Conservation (phyloP, 2,797 vertebrate genomes). For the Anguilla anguilla region DNA sequence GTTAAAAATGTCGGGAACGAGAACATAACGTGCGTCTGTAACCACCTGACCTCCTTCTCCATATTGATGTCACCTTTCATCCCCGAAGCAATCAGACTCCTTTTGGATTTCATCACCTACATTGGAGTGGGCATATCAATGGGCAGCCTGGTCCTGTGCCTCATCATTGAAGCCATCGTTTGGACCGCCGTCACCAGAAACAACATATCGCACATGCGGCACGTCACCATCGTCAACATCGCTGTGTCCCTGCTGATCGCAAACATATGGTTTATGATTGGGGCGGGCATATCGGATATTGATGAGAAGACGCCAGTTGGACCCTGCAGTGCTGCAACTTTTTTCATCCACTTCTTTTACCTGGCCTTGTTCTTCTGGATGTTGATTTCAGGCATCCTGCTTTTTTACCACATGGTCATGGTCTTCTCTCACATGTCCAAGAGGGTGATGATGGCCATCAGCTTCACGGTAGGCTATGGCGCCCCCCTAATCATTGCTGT, state of each 20-base stretch:
- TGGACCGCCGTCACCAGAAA: conserved; percentile 86
- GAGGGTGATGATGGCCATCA: conserved; percentile 75
- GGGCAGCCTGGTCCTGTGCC: conserved; percentile 75
- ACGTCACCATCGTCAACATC: conserved; percentile 86
- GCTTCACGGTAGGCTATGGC: conserved; percentile 81
- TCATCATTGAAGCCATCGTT: conserved; percentile 81
- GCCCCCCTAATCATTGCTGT: conserved; percentile 82
- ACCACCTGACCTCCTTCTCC: conserved; percentile 88
- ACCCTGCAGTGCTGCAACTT: conserved; percentile 76
- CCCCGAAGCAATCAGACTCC: background rate
- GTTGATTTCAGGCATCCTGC: conserved; percentile 84
- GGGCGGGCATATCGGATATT: conserved; percentile 55
- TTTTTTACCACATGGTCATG: conserved; percentile 85
- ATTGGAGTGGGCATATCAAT: conserved; percentile 83
- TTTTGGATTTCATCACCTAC: conserved; percentile 75
- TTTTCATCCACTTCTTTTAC: conserved; percentile 90
- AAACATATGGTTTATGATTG: conserved; percentile 85
- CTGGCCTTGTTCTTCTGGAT: conserved; percentile 93
- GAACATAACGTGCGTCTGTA: conserved; percentile 73
- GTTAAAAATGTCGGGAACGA: background rate
- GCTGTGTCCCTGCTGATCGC: conserved; percentile 83
- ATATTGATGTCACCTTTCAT: conserved; percentile 81
- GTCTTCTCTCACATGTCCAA: conserved; percentile 85
- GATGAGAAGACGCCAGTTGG: conserved; percentile 43
- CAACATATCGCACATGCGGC: conserved; percentile 82